A percentile compares a stretch with the other conserved stretches of the same genome.
Conservation (phyloP, 2,113 vertebrate species). For the Thermophis baileyi region DNA sequence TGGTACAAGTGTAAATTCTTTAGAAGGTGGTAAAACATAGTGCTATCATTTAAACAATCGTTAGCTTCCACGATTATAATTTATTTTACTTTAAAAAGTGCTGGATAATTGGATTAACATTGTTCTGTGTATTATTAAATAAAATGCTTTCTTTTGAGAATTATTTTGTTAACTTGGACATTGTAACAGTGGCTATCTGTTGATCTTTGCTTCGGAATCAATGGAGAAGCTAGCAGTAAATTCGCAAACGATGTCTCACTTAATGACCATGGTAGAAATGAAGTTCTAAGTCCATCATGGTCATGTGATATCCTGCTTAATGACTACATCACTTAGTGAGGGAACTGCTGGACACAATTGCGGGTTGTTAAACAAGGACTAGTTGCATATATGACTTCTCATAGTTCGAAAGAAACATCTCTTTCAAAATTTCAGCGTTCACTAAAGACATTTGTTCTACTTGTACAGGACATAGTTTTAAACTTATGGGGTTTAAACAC, state of each 20-base stretch:
- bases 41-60: background rate
- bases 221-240: background rate
- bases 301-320: background rate
- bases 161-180: background rate
- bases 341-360: background rate
- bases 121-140: background rate
- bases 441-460: background rate
- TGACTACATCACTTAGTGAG: background rate
- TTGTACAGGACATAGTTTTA: background rate
- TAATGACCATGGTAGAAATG: background rate
- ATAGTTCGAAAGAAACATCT: background rate
- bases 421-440: background rate
- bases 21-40: background rate
- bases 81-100: background rate
- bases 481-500: background rate
- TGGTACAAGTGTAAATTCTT: background rate
- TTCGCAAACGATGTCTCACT: background rate
- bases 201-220: background rate
- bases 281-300: background rate
- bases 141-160: background rate
- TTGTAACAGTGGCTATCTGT: background rate
- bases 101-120: background rate
- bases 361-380: background rate
- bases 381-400: background rate
- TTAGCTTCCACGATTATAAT: background rate